Base-by-base conservation (phyloP, 2,797 vertebrate genomes). In the Sparidentex hasta region DNA sequence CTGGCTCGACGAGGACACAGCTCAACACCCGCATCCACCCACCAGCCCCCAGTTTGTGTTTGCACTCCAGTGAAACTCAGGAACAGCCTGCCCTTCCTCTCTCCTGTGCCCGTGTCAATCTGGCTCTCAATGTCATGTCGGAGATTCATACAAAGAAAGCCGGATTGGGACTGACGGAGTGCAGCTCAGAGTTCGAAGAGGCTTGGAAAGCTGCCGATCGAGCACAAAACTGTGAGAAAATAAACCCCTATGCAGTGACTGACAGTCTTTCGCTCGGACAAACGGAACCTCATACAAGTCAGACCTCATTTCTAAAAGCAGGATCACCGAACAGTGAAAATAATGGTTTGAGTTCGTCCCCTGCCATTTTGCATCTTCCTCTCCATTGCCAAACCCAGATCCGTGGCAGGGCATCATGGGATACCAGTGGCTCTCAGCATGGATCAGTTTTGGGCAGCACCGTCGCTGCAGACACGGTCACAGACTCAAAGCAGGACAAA, bases 361-460 rank as follows among this genome's bases (percentile, higher is more conserved):
- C 95, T 33, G 93, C 94, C 69, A 91, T 93, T 75, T 87, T 95
- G 69, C 94, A 95, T 82, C 92, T 95, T 82, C 89, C 94, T 78
- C 90, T 92, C 44, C 87, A 93, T 82, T 94, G 91, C 90, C 95
- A 96, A 94, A 94, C 87, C 20, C 92, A 94, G 85, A 88, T 94
- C 13, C 82, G 81, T 41, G 88, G 89, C 61, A 90, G 59, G 54
- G 90, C 87, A 38, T 80, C 88, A 2, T 92, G 93, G 93, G 90
- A 90, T 0, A 88, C 65, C 67, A 93, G 84, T 1, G 79, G 74
- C 55, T 78, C 76, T 62, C 66, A 72, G 14, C 86, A 87, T 57
- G 88, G 68, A 72, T 66, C 86, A 29, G 82, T 85, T 81, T 62
- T 81, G 61, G 76, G 81, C 23, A 65, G 57, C 21, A 72, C 59